Percentiles rank a stretch among this genome's conserved stretches.
Conservation (phyloP, 2,888 invertebrate genomes). For the Cheilosia vulpina region DNA sequence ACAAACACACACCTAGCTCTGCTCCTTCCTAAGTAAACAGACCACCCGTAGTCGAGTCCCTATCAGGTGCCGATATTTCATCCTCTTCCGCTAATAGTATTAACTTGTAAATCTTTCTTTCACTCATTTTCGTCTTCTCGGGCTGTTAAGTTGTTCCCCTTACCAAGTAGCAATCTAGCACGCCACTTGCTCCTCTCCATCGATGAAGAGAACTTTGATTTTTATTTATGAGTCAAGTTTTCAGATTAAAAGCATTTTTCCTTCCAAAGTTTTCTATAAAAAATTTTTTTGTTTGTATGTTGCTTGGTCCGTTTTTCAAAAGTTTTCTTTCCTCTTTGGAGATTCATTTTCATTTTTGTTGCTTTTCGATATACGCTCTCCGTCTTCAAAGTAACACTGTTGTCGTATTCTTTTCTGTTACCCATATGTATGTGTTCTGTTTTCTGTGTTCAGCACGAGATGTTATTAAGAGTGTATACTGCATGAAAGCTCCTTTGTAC, state of each 20-base stretch:
- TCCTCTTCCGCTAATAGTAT: constrained; percentile 60
- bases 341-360: constrained; percentile 23
- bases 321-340: constrained; percentile 33
- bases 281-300: background rate
- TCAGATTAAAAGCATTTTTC: constrained; percentile 72
- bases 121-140: constrained; percentile 70
- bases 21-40: constrained; percentile 21
- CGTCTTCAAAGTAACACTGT: constrained; percentile 25
- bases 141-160: constrained; percentile 43
- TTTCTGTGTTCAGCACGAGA: background rate
- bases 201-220: constrained; percentile 72
- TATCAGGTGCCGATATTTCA: constrained; percentile 69
- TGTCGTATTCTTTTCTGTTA: background rate
- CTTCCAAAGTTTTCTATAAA: constrained; percentile 26
- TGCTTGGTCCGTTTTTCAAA: constrained; percentile 13
- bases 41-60: constrained; percentile 17
- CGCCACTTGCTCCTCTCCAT: constrained; percentile 29
- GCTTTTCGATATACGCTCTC: background rate
- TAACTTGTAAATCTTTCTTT: constrained; percentile 71
- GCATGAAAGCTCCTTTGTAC: constrained; percentile 57
- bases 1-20: constrained; percentile 7
- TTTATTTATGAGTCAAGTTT: constrained; percentile 75
- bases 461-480: constrained; percentile 67
- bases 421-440: background rate
- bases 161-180: constrained; percentile 18